These are phyloP conservation scores for Sialia sialis DNA, from an alignment of 2,113 vertebrate genomes.

Conservation along the genomic window DNA sequence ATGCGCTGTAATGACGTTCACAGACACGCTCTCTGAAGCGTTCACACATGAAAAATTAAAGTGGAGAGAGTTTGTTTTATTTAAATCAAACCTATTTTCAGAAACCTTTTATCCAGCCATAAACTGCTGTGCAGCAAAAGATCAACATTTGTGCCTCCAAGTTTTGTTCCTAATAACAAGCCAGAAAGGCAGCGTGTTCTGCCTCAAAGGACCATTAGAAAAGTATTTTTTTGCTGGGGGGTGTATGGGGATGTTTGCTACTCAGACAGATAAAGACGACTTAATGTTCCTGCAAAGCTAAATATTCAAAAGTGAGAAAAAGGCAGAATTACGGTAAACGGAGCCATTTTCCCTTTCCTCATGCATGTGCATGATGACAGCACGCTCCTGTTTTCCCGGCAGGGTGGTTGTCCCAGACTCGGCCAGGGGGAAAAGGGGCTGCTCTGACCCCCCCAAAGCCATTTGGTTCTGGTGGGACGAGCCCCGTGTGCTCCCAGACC, in stretches of 20 bases:
- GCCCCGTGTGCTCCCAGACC: neutral
- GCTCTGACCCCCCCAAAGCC: neutral
- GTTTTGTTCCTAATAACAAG: constrained; percentile 20
- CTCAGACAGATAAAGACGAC: neutral
- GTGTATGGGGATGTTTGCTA: neutral
- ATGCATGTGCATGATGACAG: neutral
- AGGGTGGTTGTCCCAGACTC: neutral
- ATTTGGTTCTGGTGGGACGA: rapidly evolving
- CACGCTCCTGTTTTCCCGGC: neutral
- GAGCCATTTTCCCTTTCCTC: neutral
- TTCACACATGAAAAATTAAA: constrained; percentile 57
- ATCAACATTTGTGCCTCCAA: constrained; percentile 21
- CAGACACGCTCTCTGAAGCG: neutral
- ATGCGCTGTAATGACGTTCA: constrained; percentile 8
- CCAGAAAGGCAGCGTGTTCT: rapidly evolving
- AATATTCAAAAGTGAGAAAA: neutral
- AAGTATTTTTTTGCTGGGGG: neutral
- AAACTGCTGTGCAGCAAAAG: constrained; percentile 13
- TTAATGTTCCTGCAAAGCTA: neutral
- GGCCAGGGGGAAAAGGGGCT: neutral
- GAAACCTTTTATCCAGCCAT: constrained; percentile 33
- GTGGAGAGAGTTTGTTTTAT: constrained; percentile 41
- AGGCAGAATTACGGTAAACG: neutral
- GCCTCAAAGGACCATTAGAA: neutral
- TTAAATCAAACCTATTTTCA: constrained; percentile 49